Evolutionary conservation across 1,140 invertebrate species (phyloP).

Genomic region (Polypedilum vanderplanki): DNA sequence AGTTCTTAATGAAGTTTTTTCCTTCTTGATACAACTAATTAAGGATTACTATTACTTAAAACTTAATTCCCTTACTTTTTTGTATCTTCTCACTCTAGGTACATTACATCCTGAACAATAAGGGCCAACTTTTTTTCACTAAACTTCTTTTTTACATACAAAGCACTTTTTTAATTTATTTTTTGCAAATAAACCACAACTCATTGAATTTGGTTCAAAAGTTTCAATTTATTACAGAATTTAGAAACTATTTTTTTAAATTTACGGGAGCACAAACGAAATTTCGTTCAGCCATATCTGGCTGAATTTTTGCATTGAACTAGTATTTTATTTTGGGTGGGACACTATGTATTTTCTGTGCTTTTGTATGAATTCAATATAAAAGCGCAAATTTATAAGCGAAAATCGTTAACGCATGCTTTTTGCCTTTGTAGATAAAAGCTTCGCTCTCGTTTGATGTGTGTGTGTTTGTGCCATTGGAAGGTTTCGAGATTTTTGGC

Average conservation of each 20-base stretch:
- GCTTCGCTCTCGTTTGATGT: not conserved
- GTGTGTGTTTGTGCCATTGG: not conserved
- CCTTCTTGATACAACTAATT: not conserved
- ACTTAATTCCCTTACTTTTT: not conserved
- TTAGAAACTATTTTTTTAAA: not conserved
- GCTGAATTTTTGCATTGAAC: conserved; percentile 26
- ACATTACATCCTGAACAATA: not conserved
- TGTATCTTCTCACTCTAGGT: not conserved
- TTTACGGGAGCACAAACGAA: not conserved
- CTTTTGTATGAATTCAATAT: not conserved
- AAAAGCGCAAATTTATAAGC: conserved; percentile 27
- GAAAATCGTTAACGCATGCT: conserved; percentile 27
- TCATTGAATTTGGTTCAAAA: not conserved
- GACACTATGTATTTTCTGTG: conserved; percentile 11
- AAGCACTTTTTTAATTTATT: not conserved
- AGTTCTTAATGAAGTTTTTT: conserved; percentile 10
- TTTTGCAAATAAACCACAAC: not conserved
- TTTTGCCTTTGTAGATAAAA: conserved; percentile 24
- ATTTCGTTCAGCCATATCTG: conserved; percentile 19
- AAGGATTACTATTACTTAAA: not conserved
- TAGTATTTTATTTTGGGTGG: conserved; percentile 29
- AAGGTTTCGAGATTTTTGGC: not conserved
- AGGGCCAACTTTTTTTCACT: not conserved
- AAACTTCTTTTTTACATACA: no score
- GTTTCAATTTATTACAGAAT: not conserved